Percentiles rank a stretch among this genome's conserved stretches.
Evolutionary conservation across 1,140 invertebrate species (phyloP).

Genomic region (Listronotus oregonensis): DNA sequence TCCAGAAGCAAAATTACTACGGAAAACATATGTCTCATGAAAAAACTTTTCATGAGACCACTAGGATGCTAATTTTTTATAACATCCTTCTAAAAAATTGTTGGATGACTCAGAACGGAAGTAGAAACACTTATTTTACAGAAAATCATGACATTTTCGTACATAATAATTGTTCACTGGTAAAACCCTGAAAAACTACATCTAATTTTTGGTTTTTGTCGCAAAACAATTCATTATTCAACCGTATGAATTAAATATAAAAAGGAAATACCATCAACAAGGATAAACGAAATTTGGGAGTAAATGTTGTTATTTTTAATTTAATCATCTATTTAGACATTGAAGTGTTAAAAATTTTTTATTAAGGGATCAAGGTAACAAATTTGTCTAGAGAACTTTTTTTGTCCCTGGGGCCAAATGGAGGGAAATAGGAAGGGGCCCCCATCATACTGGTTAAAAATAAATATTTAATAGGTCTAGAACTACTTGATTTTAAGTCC

Average conservation of each 20-base stretch:
- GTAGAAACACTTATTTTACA: neutral
- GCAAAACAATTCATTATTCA: neutral
- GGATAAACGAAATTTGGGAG: conserved; percentile 11
- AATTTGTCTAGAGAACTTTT: too few relatives aligned
- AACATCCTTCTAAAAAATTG: neutral
- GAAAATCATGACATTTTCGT: conserved; percentile 10
- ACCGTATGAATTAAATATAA: conserved; percentile 1
- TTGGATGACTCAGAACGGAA: neutral
- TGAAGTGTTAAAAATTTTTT: neutral
- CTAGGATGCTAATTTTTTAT: too few relatives aligned
- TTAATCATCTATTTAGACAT: conserved; percentile 3
- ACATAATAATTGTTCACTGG: conserved; percentile 9
- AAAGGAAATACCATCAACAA: conserved; percentile 12
- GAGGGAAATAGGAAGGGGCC: too few relatives aligned
- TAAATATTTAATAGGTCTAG: too few relatives aligned
- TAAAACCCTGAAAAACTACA: conserved; percentile 14
- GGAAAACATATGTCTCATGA: too few relatives aligned
- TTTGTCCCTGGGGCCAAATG: too few relatives aligned
- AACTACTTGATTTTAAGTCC: too few relatives aligned
- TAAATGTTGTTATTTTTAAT: neutral
- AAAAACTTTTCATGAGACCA: too few relatives aligned
- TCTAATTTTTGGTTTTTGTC: conserved; percentile 1
- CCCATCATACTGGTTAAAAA: too few relatives aligned
- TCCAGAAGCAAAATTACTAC: too few relatives aligned
- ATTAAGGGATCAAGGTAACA: neutral